Evolutionary conservation across 2,113 vertebrate genomes (phyloP).

Genomic region (Leucoraja erinaceus): DNA sequence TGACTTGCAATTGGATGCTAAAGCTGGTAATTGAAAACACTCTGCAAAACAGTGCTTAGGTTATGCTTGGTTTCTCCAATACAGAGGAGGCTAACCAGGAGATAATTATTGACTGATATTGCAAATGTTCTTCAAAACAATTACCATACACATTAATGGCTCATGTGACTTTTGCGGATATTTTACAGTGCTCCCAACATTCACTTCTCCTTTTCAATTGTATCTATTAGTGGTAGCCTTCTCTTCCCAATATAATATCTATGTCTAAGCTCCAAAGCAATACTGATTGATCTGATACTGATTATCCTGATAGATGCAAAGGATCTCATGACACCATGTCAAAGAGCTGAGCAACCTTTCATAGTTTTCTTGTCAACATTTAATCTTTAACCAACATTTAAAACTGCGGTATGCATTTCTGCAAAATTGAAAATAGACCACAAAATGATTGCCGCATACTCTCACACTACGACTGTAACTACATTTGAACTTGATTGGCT

Average conservation of each 20-base stretch:
- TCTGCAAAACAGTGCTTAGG: too few relatives aligned
- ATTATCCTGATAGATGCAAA: not conserved
- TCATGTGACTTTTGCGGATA: not conserved
- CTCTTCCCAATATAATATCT: not conserved
- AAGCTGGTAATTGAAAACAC: too few relatives aligned
- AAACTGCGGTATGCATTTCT: too few relatives aligned
- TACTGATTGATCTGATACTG: not conserved
- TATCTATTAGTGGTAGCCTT: not conserved
- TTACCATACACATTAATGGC: not conserved
- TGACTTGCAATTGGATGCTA: too few relatives aligned
- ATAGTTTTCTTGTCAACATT: not conserved
- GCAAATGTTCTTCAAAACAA: not conserved
- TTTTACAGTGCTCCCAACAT: not conserved
- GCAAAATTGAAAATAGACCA: too few relatives aligned
- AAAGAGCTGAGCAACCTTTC: not conserved
- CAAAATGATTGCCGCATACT: not conserved
- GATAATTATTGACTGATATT: not conserved
- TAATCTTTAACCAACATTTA: not conserved
- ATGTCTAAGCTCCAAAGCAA: not conserved
- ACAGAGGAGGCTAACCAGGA: too few relatives aligned
- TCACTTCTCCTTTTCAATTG: not conserved
- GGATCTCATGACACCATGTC: not conserved
- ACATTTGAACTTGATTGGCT: not conserved
- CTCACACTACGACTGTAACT: not conserved
- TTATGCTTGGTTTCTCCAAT: too few relatives aligned